Evolutionary conservation across 2,113 vertebrate species (phyloP).

Genomic region (Amphilophus citrinellus): DNA sequence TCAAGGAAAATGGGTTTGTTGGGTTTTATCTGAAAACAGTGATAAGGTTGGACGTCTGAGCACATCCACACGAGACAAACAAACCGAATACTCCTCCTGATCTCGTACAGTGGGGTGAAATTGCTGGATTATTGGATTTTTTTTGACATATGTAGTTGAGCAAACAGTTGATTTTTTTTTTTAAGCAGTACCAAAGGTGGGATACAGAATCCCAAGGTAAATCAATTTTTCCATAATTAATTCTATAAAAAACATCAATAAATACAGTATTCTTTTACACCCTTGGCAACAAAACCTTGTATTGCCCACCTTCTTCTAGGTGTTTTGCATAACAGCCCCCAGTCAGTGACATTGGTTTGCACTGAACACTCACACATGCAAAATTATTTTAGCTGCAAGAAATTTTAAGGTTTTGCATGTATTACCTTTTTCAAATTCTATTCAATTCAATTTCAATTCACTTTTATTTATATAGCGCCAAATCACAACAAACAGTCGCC

Average conservation of each 20-base stretch:
- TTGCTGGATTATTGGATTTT: background rate
- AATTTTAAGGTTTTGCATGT: background rate
- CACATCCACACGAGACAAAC: background rate
- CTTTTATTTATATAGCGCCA: no score
- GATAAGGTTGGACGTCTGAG: background rate
- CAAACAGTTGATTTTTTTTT: background rate
- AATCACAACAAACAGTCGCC: no score
- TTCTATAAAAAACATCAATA: background rate
- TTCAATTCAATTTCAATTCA: no score
- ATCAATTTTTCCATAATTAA: background rate
- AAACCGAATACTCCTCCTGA: slow-evolving; percentile 3
- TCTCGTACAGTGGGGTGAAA: background rate
- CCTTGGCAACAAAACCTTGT: background rate
- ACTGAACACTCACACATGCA: background rate
- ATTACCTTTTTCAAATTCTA: background rate
- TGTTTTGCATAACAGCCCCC: fast-evolving
- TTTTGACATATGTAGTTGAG: background rate
- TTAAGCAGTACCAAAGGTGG: background rate
- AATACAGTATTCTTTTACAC: background rate
- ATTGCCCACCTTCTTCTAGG: background rate
- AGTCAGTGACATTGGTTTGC: background rate
- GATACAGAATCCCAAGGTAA: background rate
- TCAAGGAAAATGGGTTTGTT: background rate
- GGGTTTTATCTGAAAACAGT: background rate
- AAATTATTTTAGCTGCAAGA: background rate